Percentiles rank a stretch among this genome's conserved stretches.
These are phyloP conservation scores for Cromileptes altivelis DNA, from an alignment of 2,113 vertebrate species.

Conservation along the genomic window DNA sequence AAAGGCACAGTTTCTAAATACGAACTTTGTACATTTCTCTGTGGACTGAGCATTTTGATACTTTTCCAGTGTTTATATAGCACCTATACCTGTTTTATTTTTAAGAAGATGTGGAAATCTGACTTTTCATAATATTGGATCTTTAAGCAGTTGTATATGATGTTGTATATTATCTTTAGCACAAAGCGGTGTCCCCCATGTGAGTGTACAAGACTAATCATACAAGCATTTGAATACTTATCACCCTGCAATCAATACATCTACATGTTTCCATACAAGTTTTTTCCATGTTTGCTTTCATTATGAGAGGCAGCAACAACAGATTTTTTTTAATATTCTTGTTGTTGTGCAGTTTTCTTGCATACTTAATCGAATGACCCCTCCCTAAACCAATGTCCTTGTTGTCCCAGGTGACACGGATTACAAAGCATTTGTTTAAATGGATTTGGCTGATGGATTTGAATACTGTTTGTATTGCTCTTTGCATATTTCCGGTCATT, in stretches of 20 bases:
- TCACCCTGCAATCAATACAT: not conserved
- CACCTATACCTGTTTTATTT: too few species aligned
- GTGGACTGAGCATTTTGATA: too few species aligned
- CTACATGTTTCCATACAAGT: not conserved
- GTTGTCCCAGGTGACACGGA: not conserved
- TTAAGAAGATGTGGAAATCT: too few species aligned
- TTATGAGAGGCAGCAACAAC: not conserved
- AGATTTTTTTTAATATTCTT: too few species aligned
- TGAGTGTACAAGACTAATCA: not conserved
- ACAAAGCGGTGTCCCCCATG: too few species aligned
- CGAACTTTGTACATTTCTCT: too few species aligned
- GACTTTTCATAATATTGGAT: too few species aligned
- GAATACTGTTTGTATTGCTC: constrained; percentile 73
- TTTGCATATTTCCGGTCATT: constrained; percentile 77
- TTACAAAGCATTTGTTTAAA: constrained; percentile 74
- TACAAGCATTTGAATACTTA: not conserved
- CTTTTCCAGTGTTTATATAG: too few species aligned
- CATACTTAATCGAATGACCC: not conserved
- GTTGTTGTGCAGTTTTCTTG: not conserved
- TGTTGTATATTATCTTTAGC: too few species aligned
- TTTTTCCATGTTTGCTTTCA: not conserved
- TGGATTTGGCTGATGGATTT: constrained; percentile 73
- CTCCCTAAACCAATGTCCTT: constrained; percentile 25
- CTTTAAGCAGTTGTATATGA: too few species aligned
- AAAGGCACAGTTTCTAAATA: too few species aligned